Evolutionary conservation across 2,113 vertebrate genomes (phyloP), one percentile per base, ranked within the genome.

Genomic region (Dicerorhinus sumatrensis): DNA sequence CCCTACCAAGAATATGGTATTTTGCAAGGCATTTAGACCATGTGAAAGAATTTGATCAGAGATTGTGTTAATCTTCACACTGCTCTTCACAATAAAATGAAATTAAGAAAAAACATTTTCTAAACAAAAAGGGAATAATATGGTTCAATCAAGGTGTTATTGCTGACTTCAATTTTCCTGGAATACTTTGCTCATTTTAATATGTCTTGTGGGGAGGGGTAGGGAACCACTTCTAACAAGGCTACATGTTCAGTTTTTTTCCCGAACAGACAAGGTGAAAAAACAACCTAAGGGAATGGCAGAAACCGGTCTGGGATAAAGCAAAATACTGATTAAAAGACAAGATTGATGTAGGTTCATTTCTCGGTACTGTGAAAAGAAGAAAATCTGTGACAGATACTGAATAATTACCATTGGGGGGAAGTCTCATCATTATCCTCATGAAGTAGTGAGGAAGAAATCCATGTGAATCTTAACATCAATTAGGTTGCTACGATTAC

Each of bases 41-140:
- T 63, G 96, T 48, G 87, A 98, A 98, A 89, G 97, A 98, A 98
- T 89, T 89, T 97, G 96, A 97, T 97, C 98, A 98, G 96, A 97
- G 96, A 98, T 87, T 97, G 88, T 6, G 42, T 86, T 97, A 93
- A 97, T 98, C 95, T 97, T 98, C 83, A 96, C 93, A 82, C 16
- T 56, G 98, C 96, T 94, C 94, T 97, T 97, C 97, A 98, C 83
- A 97, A 96, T 97, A 97, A 94, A 97, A 79, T 60, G 65, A 89
- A 97, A 98, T 91, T 13, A 97, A 92, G 94, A 97, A 83, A 98
- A 97, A 90, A n/a, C 84, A 91, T 94, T 95, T 95, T 23, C 79
- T 10, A 90, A 94, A 92, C 77, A 98, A 92, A 96, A 23, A 85
- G n/a, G 82, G 70, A 8, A 77, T 0, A 23, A 91, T 72, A 87